phyloP scores from a whole-genome alignment of 2,113 vertebrate genomes.

The Cygnus atratus region DNA sequence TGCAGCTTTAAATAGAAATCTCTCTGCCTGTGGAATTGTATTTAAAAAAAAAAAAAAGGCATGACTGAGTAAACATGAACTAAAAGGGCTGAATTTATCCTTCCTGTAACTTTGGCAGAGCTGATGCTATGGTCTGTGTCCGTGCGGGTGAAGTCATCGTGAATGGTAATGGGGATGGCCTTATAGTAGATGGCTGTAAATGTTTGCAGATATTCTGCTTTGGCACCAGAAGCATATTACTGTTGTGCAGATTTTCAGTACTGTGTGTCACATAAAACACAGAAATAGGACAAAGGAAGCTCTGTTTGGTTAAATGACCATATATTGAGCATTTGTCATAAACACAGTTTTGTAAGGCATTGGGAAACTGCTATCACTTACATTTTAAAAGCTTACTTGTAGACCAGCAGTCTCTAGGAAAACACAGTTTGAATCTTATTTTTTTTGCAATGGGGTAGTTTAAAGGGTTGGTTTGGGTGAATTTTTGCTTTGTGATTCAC shows the following conservation, averaged over 20 bases:
- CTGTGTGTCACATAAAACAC: background rate
- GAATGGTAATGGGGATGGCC: background rate
- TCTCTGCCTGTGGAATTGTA: background rate
- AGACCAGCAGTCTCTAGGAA: background rate
- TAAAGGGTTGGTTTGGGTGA: background rate
- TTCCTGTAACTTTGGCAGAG: background rate
- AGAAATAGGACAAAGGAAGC: background rate
- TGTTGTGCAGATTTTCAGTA: background rate
- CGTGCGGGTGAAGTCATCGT: background rate
- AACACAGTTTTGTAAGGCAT: background rate
- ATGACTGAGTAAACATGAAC: background rate
- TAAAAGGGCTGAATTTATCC: slow-evolving; percentile 32
- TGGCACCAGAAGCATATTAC: background rate
- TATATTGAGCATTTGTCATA: background rate
- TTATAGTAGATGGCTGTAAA: background rate
- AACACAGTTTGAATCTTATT: background rate
- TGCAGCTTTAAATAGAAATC: slow-evolving; percentile 17
- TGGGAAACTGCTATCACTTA: background rate
- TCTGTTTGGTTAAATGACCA: background rate
- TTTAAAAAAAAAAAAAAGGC: background rate
- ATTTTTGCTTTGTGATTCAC: background rate
- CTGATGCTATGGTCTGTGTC: background rate
- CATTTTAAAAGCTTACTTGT: background rate
- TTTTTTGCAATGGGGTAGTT: background rate
- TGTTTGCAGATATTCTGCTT: background rate